Evolutionary conservation across 2,797 vertebrate species (phyloP).

Genomic region (Calcarius lapponicus): DNA sequence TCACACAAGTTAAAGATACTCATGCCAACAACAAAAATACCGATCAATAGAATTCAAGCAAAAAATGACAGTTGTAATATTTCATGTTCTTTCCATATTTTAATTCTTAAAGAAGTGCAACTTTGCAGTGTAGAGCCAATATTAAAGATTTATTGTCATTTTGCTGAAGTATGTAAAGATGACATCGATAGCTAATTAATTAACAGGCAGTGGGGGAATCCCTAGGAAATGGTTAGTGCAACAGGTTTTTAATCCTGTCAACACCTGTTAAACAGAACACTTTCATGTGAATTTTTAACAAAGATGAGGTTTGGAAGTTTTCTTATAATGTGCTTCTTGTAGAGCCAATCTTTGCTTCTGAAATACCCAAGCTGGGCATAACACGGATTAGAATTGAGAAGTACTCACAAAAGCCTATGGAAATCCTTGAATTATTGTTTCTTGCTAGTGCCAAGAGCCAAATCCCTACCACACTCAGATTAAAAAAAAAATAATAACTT

Average conservation of each 20-base stretch:
- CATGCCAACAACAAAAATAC: background rate
- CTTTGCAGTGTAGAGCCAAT: background rate
- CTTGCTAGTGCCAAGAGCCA: background rate
- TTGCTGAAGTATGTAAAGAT: background rate
- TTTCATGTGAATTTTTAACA: background rate
- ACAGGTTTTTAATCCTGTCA: background rate
- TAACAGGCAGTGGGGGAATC: background rate
- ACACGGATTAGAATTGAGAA: background rate
- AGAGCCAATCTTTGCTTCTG: background rate
- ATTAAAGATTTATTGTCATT: background rate
- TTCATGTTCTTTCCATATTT: background rate
- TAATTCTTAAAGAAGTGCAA: background rate
- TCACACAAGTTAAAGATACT: background rate
- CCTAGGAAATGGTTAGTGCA: background rate
- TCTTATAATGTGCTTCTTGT: background rate
- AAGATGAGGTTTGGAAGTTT: background rate
- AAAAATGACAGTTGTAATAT: background rate
- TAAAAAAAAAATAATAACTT: slow-evolving; percentile 32
- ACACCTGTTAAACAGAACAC: background rate
- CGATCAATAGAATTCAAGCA: background rate
- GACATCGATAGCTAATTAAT: background rate
- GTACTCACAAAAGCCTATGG: background rate
- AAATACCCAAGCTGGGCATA: background rate
- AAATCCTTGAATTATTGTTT: background rate
- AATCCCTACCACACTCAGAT: background rate